Evolutionary conservation across 1,140 invertebrate species (phyloP).

Genomic region (Arion vulgaris): DNA sequence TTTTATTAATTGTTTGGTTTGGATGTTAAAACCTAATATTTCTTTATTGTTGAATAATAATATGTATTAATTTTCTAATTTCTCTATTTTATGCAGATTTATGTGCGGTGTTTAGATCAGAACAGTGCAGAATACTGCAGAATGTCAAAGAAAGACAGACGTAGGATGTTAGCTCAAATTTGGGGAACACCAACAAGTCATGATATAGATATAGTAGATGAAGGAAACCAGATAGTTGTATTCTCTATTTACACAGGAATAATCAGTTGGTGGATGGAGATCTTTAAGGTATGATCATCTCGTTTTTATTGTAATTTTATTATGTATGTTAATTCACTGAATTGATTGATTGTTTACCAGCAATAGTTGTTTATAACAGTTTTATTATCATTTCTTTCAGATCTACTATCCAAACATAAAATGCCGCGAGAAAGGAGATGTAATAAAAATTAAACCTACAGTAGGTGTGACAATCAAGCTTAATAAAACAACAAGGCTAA

Average conservation of each 20-base stretch:
- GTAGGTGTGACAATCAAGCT: slow-evolving; percentile 60
- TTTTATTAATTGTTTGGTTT: too few species aligned
- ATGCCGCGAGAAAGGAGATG: slow-evolving; percentile 63
- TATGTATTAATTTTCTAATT: too few species aligned
- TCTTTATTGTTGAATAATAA: too few species aligned
- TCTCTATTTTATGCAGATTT: background rate
- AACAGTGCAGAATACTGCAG: background rate
- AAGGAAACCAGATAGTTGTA: slow-evolving; percentile 64
- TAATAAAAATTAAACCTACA: slow-evolving; percentile 61
- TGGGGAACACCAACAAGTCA: slow-evolving; percentile 65
- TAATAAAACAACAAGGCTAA: slow-evolving; percentile 58
- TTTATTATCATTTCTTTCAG: slow-evolving; percentile 31
- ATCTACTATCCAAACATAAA: slow-evolving; percentile 60
- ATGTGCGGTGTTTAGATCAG: too few species aligned
- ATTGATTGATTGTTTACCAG: too few species aligned
- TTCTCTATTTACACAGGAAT: slow-evolving; percentile 57
- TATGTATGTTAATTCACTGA: too few species aligned
- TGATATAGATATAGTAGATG: slow-evolving; percentile 67
- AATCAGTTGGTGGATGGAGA: slow-evolving; percentile 58
- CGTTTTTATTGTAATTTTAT: too few species aligned
- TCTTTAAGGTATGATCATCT: slow-evolving; percentile 44
- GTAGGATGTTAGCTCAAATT: slow-evolving; percentile 57
- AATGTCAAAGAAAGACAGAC: slow-evolving; percentile 66
- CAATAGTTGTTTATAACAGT: background rate
- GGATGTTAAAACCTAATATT: too few species aligned